Base-by-base conservation (phyloP, 2,113 vertebrate genomes). In the Ciconia maguari region DNA sequence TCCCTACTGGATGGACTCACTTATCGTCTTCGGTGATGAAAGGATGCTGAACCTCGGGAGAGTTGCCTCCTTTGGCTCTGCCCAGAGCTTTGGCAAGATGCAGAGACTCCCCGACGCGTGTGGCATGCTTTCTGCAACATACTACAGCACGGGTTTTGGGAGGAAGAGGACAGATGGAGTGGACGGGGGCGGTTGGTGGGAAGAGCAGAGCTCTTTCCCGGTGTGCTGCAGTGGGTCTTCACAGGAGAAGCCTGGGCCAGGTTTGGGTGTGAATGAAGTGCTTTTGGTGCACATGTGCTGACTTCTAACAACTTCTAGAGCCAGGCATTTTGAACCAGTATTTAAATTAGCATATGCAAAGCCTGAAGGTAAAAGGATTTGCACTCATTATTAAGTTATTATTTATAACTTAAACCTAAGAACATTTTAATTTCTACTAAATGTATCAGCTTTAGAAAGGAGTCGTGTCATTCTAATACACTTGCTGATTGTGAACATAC, bases 81-180 rank as follows among this genome's bases (percentile, higher is more conserved):
- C 29, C 44, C 32, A 4, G 76, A 36, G 66, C 76, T 60, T 30
- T 41, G 89, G 71, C 2, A 2, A 30, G 21, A 4, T 41, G 84
- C 66, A 18, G 58, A 34, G 16, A 19, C 55, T 87, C 41, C 54
- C 34, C 0, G 0, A 2, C 0, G 4, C 1, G 2, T 19, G 7
- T 17, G 54, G 38, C 27, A 7, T 19, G 20, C 32, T 13, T 70
- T 29, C 26, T 36, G 76, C 75, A 42, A 2, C 8, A 19, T 10
- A 0, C 30, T 52, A 10, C 58, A 16, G 54, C 1, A 0, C 3
- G 7, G 27, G 2, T 2, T 17, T 46, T 51, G 38, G 78, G 34
- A 75, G 78, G 46, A 26, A 14, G 36, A 60, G 52, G 75, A 19
- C 24, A 14, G 49, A 24, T 2, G 6, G 72, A 27, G 54, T 0